Evolutionary conservation across 2,797 vertebrate species (phyloP).

Genomic region (Parotocinclus haroldoi): DNA sequence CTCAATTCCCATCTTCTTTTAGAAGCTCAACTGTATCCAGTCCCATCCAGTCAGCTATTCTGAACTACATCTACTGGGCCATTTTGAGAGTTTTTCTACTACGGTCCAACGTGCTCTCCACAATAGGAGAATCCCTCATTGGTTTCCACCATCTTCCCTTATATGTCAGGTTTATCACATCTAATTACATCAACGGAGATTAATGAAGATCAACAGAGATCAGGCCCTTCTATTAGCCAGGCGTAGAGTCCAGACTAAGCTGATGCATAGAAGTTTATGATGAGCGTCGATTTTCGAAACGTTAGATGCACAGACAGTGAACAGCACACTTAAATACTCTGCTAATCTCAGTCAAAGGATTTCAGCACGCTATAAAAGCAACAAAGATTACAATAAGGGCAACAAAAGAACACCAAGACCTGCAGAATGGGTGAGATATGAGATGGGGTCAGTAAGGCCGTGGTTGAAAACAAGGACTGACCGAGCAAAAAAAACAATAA

Average conservation of each 20-base stretch:
- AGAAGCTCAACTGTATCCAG: constrained; percentile 19
- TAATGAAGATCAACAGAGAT: background rate
- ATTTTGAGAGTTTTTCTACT: constrained; percentile 14
- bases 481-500: constrained; percentile 42
- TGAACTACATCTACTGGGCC: constrained; percentile 21
- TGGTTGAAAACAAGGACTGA: constrained; percentile 42
- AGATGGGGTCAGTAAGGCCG: constrained; percentile 46
- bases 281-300: constrained; percentile 26
- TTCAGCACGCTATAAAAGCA: constrained; percentile 37
- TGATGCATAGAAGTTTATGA: constrained; percentile 51
- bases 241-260: constrained; percentile 22
- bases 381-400: constrained; percentile 16
- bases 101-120: constrained; percentile 20
- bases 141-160: background rate
- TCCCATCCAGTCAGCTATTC: constrained; percentile 21
- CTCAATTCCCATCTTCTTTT: constrained; percentile 24
- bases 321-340: constrained; percentile 43
- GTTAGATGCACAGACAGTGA: constrained; percentile 28
- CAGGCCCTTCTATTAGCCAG: constrained; percentile 14
- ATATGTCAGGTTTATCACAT: too few relatives aligned
- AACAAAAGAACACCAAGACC: constrained; percentile 7
- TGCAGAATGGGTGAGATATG: constrained; percentile 48
- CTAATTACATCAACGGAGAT: background rate
- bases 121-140: constrained; percentile 35
- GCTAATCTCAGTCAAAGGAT: constrained; percentile 23